Evolutionary conservation across 1,140 invertebrate genomes (phyloP).

Genomic region (Orchestia grillus): DNA sequence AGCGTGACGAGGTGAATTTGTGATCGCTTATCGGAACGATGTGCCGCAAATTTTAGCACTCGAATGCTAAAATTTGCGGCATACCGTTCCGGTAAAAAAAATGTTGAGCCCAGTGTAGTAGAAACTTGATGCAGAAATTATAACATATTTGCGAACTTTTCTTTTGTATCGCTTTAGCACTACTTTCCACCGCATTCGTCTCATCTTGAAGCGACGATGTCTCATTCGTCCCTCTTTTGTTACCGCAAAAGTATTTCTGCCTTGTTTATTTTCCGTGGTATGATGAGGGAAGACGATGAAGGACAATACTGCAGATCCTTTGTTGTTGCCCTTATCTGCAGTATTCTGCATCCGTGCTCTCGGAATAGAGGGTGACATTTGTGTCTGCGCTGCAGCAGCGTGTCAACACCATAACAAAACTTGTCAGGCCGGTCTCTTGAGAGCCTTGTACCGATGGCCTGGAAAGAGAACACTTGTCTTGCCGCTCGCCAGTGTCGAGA

Average conservation of each 20-base stretch:
- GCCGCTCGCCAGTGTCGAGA: background rate
- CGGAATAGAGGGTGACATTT: background rate
- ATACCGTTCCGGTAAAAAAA: background rate
- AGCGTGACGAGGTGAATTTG: background rate
- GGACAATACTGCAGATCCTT: background rate
- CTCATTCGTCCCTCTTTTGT: background rate
- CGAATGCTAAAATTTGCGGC: background rate
- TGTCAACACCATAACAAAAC: background rate
- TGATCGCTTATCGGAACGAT: too few relatives aligned
- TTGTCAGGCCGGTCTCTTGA: background rate
- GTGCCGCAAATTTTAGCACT: too few relatives aligned
- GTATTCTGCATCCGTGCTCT: background rate
- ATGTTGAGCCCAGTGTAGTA: background rate
- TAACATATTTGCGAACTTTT: background rate
- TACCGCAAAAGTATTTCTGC: background rate
- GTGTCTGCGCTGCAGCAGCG: background rate
- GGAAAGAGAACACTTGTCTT: background rate
- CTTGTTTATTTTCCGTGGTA: background rate
- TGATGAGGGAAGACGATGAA: background rate
- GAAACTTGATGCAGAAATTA: background rate
- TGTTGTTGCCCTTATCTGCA: background rate
- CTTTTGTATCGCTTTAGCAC: background rate
- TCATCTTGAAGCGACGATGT: background rate
- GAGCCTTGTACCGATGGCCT: background rate
- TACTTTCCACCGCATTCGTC: background rate